phyloP scores from a whole-genome alignment of 1,140 invertebrate genomes.

The Ceratitis capitata region DNA sequence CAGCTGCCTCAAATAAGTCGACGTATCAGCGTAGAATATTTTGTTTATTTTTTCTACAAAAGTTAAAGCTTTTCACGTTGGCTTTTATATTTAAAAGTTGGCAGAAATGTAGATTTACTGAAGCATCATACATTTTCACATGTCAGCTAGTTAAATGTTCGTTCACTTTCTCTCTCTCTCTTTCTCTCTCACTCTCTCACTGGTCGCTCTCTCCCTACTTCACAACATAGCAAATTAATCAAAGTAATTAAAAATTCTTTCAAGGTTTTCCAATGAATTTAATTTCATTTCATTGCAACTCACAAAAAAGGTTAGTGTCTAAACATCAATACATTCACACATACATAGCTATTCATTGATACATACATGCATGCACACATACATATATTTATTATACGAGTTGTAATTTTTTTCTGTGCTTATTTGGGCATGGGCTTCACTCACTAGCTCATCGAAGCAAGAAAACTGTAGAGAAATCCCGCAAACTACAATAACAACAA shows the following conservation, averaged over 20 bases:
- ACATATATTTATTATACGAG: too few species aligned
- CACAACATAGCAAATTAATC: conserved; percentile 42
- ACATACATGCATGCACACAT: too few species aligned
- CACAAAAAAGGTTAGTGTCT: background rate
- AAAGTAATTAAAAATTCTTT: conserved; percentile 46
- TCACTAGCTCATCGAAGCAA: background rate
- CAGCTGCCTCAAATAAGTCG: too few species aligned
- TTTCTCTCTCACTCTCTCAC: background rate
- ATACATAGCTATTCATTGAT: background rate
- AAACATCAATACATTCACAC: background rate
- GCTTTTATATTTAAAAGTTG: too few species aligned
- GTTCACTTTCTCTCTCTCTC: too few species aligned
- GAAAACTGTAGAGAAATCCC: background rate
- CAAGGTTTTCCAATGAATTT: conserved; percentile 44
- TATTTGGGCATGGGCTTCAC: background rate
- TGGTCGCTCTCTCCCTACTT: background rate
- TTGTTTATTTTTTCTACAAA: too few species aligned
- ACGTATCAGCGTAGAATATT: too few species aligned
- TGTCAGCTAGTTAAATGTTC: too few species aligned
- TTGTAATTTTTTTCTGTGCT: background rate
- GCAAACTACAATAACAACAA: too few species aligned
- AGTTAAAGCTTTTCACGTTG: too few species aligned
- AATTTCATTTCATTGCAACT: conserved; percentile 42
- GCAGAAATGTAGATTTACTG: too few species aligned
- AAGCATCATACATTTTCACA: too few species aligned